Evolutionary conservation across 2,113 vertebrate genomes (phyloP).

Genomic region (Psittacula cyanocephala): DNA sequence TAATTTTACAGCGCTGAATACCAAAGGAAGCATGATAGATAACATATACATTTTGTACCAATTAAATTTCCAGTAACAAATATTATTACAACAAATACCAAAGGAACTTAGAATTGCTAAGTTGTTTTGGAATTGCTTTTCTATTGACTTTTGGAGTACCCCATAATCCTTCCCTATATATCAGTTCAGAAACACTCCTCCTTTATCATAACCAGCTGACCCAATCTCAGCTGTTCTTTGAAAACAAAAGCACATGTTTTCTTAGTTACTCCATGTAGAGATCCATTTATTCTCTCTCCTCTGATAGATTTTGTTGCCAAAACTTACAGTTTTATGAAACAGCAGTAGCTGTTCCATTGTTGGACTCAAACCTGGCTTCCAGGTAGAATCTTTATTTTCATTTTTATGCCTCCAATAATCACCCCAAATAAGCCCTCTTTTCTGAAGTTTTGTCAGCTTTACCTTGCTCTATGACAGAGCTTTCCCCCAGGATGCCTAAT

Average conservation of each 20-base stretch:
- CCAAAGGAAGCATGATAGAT: slow-evolving; percentile 1
- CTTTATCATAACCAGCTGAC: slow-evolving; percentile 72
- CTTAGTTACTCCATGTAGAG: slow-evolving; percentile 8
- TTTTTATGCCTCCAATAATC: background rate
- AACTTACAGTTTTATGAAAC: slow-evolving; percentile 17
- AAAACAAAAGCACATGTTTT: slow-evolving; percentile 68
- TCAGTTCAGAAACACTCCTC: slow-evolving; percentile 43
- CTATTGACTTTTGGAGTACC: slow-evolving; percentile 37
- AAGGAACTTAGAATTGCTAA: slow-evolving; percentile 48
- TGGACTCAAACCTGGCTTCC: background rate
- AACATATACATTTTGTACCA: slow-evolving; percentile 37
- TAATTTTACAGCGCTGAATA: slow-evolving; percentile 42
- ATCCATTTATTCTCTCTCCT: slow-evolving; percentile 1
- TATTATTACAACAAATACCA: slow-evolving; percentile 60
- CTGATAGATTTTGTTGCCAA: slow-evolving; percentile 1
- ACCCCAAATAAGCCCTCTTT: background rate
- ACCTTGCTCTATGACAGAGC: accelerated
- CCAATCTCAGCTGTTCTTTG: slow-evolving; percentile 58
- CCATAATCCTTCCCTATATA: slow-evolving; percentile 54
- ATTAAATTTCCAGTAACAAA: slow-evolving; percentile 50
- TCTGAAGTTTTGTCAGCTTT: background rate
- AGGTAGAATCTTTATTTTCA: background rate
- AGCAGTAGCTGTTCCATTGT: slow-evolving; percentile 2
- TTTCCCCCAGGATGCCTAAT: background rate
- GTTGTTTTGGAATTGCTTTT: slow-evolving; percentile 55